Evolutionary conservation across 2,113 vertebrate genomes (phyloP).

Genomic region (Poicephalus meyeri): DNA sequence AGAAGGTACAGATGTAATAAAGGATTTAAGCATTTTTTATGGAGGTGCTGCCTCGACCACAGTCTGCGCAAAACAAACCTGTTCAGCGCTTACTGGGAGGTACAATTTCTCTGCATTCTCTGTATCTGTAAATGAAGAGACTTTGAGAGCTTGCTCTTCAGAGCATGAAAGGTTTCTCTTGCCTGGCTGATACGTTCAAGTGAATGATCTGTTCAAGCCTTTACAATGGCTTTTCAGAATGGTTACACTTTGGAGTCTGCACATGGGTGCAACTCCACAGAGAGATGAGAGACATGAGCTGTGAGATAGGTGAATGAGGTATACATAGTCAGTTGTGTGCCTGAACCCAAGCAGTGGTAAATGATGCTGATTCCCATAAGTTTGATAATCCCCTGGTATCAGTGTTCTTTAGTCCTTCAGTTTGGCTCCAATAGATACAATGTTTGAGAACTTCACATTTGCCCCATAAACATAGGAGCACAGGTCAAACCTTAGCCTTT

Average conservation of each 20-base stretch:
- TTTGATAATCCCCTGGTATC: background rate
- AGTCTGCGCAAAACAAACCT: slow-evolving; percentile 69
- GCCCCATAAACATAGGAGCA: background rate
- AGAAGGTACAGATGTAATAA: slow-evolving; percentile 75
- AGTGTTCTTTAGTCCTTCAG: background rate
- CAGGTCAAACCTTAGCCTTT: background rate
- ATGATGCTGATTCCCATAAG: rapidly evolving
- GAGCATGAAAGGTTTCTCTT: background rate
- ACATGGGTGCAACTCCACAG: background rate
- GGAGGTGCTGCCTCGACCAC: slow-evolving; percentile 80
- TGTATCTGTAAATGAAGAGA: background rate
- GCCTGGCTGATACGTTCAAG: background rate
- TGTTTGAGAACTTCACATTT: background rate
- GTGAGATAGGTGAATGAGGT: background rate
- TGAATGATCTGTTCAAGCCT: background rate
- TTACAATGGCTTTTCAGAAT: background rate
- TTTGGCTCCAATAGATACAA: background rate
- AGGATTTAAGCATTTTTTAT: slow-evolving; percentile 82
- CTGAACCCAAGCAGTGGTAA: background rate
- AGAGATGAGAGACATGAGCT: background rate
- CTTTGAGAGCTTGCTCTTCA: background rate
- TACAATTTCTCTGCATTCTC: slow-evolving; percentile 18
- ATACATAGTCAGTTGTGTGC: background rate
- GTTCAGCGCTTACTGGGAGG: slow-evolving; percentile 74
- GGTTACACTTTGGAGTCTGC: background rate